phyloP scores from a whole-genome alignment of 2,113 vertebrate genomes.

The Oryctolagus cuniculus region mOryCun1.1 NC_091434.1:136634001-136634500 shows the following conservation, averaged over 20 bases:
- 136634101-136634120: slow-evolving; percentile 48
- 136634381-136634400: not conserved
- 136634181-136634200: slow-evolving; percentile 3
- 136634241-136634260: not conserved
- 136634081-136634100: slow-evolving; percentile 14
- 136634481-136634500: not conserved
- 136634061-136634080: slow-evolving; percentile 31
- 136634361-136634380: slow-evolving; percentile 25
- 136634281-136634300: slow-evolving; percentile 6
- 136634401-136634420: not conserved
- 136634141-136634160: slow-evolving; percentile 27
- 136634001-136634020: slow-evolving; percentile 17
- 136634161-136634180: slow-evolving; percentile 3
- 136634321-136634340: not conserved
- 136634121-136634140: not conserved
- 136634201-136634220: not conserved
- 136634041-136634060: not conserved
- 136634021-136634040: slow-evolving; percentile 33
- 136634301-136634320: not conserved
- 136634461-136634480: not conserved
- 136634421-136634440: not conserved
- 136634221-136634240: not conserved
- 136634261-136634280: not conserved
- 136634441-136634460: not conserved
- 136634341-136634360: slow-evolving; percentile 4